A percentile compares a stretch with the other conserved stretches of the same genome.
Conservation (phyloP, 2,888 invertebrate genomes). For the Conus canariensis region DNA sequence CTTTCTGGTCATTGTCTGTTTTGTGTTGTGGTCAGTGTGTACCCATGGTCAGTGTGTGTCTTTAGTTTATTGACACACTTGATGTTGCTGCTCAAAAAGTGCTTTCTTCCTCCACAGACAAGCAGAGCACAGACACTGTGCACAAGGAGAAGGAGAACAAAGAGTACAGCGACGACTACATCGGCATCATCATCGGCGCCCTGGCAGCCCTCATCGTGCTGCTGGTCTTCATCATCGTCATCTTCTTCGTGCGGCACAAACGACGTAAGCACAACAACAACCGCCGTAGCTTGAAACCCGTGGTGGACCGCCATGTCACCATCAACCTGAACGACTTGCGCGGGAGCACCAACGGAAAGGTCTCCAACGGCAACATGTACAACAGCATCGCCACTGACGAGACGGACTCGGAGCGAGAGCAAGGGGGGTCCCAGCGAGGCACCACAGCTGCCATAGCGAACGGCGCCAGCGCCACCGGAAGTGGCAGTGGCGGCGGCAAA, state of each 20-base stretch:
- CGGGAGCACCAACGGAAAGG: conserved; percentile 69
- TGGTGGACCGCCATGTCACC: conserved; percentile 80
- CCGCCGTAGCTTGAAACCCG: conserved; percentile 68
- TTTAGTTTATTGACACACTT: not conserved
- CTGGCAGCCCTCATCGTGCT: conserved; percentile 85
- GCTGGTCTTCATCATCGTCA: conserved; percentile 86
- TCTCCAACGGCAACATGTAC: conserved; percentile 78
- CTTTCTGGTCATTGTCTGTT: not conserved
- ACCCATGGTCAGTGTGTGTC: not conserved
- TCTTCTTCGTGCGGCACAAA: conserved; percentile 82
- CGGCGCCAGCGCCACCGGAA: conserved; percentile 18
- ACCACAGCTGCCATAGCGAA: conserved; percentile 42
- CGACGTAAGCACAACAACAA: conserved; percentile 72
- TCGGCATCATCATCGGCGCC: conserved; percentile 78
- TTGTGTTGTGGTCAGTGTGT: not conserved
- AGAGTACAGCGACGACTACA: conserved; percentile 66
- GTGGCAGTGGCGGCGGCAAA: conserved; percentile 32
- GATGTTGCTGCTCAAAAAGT: not conserved
- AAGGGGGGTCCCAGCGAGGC: conserved; percentile 53
- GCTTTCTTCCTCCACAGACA: conserved; percentile 20
- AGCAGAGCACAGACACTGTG: conserved; percentile 43
- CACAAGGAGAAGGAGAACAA: conserved; percentile 54
- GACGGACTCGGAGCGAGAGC: conserved; percentile 74
- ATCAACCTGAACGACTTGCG: conserved; percentile 84
- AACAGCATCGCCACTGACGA: conserved; percentile 78